Conservation (phyloP, 2,888 invertebrate species). For the Drosophila longiperda region DNA sequence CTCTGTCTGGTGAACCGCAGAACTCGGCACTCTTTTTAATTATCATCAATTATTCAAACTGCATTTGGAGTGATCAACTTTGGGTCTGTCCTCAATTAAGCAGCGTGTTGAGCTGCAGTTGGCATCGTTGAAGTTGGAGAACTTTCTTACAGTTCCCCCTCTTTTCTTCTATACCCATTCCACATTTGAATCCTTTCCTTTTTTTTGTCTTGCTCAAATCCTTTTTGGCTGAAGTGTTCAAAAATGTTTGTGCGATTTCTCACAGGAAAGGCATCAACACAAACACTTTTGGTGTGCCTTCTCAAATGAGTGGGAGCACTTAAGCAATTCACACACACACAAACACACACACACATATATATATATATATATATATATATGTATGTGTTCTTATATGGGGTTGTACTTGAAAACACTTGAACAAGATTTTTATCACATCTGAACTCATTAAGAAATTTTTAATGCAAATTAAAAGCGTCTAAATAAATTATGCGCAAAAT, state of each 20-base stretch:
- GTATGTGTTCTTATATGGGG: slow-evolving; percentile 12
- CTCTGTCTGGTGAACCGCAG: slow-evolving; percentile 27
- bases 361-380: slow-evolving; percentile 13
- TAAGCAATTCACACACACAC: slow-evolving; percentile 42
- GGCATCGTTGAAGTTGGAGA: slow-evolving; percentile 14
- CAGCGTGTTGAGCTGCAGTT: slow-evolving; percentile 45
- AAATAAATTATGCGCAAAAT: slow-evolving; percentile 71
- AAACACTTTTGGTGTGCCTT: slow-evolving; percentile 82
- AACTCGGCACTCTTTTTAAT: slow-evolving; percentile 77
- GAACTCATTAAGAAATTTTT: slow-evolving; percentile 74
- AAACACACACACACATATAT: slow-evolving; percentile 27
- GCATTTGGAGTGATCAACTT: slow-evolving; percentile 84
- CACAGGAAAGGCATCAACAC: slow-evolving; percentile 85
- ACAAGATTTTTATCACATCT: slow-evolving; percentile 70
- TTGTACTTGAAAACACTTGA: slow-evolving; percentile 46
- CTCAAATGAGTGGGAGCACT: slow-evolving; percentile 53
- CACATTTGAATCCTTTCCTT: not conserved
- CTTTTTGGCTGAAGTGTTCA: slow-evolving; percentile 59
- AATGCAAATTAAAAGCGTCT: slow-evolving; percentile 77
- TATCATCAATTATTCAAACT: slow-evolving; percentile 85
- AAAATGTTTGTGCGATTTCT: slow-evolving; percentile 82
- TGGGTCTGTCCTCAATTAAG: slow-evolving; percentile 78
- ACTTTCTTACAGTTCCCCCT: slow-evolving; percentile 7
- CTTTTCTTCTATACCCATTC: not conserved
- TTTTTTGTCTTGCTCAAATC: slow-evolving; percentile 16